Percentiles rank a stretch among this genome's conserved stretches.
Evolutionary conservation across 2,797 vertebrate species (phyloP).

Genomic region (Schizopygopsis pylzovi): DNA sequence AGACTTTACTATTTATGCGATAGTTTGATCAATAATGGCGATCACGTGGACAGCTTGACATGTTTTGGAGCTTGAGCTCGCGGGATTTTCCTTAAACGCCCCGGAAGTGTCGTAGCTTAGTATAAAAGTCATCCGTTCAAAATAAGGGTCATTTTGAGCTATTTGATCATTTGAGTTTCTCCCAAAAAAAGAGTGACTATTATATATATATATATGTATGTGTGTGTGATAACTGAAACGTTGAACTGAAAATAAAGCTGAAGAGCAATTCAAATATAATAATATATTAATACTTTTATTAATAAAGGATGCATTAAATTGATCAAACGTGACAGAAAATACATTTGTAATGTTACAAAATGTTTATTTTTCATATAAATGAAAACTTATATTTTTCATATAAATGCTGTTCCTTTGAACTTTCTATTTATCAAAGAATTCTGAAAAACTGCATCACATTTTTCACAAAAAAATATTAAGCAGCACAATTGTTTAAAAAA

Average conservation of each 20-base stretch:
- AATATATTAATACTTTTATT: too few relatives aligned
- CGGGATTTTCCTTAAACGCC: not conserved
- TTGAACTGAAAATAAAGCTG: too few relatives aligned
- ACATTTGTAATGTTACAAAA: not conserved
- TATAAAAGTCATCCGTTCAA: not conserved
- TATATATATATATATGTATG: too few relatives aligned
- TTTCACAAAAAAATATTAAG: not conserved
- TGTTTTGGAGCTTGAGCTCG: constrained; percentile 2
- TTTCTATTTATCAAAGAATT: not conserved
- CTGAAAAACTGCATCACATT: not conserved
- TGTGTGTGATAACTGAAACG: too few relatives aligned
- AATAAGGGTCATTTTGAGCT: not conserved
- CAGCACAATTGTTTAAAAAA: not conserved
- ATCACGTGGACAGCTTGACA: not conserved
- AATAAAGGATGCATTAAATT: not conserved
- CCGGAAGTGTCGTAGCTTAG: not conserved
- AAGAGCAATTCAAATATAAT: not conserved
- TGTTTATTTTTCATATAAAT: not conserved
- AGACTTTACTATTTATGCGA: not conserved
- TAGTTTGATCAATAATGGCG: too few relatives aligned
- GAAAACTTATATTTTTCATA: not conserved
- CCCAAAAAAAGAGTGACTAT: too few relatives aligned
- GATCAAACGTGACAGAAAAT: not conserved
- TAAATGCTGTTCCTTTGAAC: not conserved
- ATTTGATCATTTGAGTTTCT: not conserved